Percentiles rank a stretch among this genome's conserved stretches.
Conservation (phyloP, 2,888 invertebrate genomes). For the Spisula solida region DNA sequence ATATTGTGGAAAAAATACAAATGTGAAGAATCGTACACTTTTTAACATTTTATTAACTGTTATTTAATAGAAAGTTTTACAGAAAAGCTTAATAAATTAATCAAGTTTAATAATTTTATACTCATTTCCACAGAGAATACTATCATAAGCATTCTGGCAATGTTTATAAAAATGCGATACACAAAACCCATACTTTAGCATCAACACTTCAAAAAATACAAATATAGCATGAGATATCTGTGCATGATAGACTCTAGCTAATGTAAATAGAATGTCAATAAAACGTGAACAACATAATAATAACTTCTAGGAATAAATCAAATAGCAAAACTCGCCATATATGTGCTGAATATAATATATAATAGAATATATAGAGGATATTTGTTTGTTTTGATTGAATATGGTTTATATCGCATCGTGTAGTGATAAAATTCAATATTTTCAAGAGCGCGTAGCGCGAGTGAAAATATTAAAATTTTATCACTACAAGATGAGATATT, state of each 20-base stretch:
- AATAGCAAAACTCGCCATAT: background rate
- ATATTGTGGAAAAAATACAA: background rate
- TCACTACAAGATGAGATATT: too few species aligned
- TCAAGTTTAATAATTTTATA: background rate
- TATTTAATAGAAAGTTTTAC: background rate
- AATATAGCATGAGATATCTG: background rate
- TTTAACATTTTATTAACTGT: background rate
- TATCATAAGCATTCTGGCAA: background rate
- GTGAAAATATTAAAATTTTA: too few species aligned
- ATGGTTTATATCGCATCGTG: too few species aligned
- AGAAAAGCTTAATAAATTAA: background rate
- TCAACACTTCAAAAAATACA: background rate
- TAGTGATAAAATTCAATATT: too few species aligned
- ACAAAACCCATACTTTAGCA: background rate
- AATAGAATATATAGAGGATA: too few species aligned
- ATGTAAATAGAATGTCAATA: background rate
- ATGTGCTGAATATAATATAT: background rate
- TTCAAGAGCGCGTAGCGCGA: too few species aligned
- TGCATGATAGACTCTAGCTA: conserved; percentile 2
- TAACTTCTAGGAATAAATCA: background rate
- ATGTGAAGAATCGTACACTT: background rate
- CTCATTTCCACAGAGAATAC: background rate
- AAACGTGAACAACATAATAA: background rate
- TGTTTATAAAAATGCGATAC: background rate
- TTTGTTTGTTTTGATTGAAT: too few species aligned